phyloP scores from a whole-genome alignment of 2,797 vertebrate species.

The Galaxias olidus region DNA sequence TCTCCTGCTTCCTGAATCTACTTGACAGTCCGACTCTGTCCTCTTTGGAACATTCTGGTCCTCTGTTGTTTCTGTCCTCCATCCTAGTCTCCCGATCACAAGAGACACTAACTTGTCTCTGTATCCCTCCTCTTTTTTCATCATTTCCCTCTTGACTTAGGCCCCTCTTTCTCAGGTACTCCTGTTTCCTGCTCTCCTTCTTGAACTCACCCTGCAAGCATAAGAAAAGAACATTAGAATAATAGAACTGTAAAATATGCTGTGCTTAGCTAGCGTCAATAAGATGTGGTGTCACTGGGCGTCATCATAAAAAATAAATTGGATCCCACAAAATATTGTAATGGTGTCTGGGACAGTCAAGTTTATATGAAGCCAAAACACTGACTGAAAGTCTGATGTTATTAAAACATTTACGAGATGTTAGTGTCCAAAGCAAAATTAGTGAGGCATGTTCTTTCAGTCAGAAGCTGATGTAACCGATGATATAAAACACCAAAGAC shows the following conservation, averaged over 20 bases:
- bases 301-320: no score
- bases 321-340: no score
- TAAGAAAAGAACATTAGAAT: conserved; percentile 7
- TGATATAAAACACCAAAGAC: conserved; percentile 19
- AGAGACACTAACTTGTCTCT: conserved; percentile 53
- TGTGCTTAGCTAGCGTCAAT: no score
- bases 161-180: conserved; percentile 77
- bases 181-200: conserved; percentile 78
- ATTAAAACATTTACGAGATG: neutral
- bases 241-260: no score
- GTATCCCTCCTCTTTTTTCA: conserved; percentile 46
- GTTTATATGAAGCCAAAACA: no score
- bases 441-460: conserved; percentile 2
- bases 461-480: conserved; percentile 8
- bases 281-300: no score
- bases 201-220: conserved; percentile 65
- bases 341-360: no score
- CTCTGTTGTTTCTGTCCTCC: conserved; percentile 46
- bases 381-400: neutral
- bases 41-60: conserved; percentile 36
- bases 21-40: conserved; percentile 20
- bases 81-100: conserved; percentile 45
- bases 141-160: conserved; percentile 74
- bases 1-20: conserved; percentile 29
- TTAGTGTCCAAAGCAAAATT: neutral